Conservation (phyloP, 64 coral and sea anemone species). For the Platygyra sinensis region DNA sequence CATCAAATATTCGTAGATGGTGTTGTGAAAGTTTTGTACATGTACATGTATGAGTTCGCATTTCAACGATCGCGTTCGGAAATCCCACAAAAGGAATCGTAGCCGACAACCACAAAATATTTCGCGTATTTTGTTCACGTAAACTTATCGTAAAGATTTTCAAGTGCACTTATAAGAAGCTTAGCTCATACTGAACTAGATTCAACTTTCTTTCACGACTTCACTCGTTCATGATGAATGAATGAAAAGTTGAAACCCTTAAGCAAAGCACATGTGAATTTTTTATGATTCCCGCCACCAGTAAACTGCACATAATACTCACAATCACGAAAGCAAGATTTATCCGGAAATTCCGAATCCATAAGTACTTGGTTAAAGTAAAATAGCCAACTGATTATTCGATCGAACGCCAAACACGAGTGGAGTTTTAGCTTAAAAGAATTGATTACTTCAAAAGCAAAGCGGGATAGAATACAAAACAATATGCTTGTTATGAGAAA, state of each 20-base stretch:
- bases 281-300: constrained; percentile 4
- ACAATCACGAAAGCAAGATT: constrained; percentile 18
- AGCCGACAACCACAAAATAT: neutral
- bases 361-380: neutral
- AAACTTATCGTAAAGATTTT: neutral
- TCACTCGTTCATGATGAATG: neutral
- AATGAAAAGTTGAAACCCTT: neutral
- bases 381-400: neutral
- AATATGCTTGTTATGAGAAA: constrained; percentile 31
- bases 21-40: neutral
- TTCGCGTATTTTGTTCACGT: neutral
- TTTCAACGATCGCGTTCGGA: neutral
- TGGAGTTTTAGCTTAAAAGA: neutral
- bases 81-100: neutral
- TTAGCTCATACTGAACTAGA: no score
- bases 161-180: neutral
- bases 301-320: neutral
- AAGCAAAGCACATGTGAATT: constrained; percentile 5
- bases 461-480: constrained; percentile 17
- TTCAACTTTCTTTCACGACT: neutral
- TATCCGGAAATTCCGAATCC: constrained; percentile 28
- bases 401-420: neutral
- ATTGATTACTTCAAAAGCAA: constrained; percentile 16
- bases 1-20: no score
- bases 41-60: no score